Evolutionary conservation across 1,140 invertebrate species (phyloP).

Genomic region (Batillaria attramentaria): DNA sequence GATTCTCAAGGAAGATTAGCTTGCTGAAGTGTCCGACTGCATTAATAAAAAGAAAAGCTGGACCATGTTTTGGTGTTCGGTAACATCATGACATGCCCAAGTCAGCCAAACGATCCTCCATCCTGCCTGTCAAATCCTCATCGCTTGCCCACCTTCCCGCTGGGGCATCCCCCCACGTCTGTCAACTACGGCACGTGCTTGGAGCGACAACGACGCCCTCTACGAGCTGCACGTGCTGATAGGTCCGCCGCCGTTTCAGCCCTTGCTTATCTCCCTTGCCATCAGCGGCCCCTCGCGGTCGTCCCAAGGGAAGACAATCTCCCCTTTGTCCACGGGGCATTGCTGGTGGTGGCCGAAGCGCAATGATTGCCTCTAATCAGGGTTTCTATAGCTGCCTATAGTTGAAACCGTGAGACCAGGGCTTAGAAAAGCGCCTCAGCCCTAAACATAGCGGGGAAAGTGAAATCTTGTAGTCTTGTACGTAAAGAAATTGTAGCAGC

Average conservation of each 20-base stretch:
- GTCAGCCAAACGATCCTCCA: too few species aligned
- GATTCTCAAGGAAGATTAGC: too few species aligned
- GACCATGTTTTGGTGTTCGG: too few species aligned
- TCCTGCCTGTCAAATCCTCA: too few species aligned
- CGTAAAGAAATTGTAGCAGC: neutral
- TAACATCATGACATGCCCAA: too few species aligned
- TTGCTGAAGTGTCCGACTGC: too few species aligned
- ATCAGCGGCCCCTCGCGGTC: constrained; percentile 10
- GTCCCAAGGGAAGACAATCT: neutral
- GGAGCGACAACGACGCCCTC: too few species aligned
- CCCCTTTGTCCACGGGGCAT: constrained; percentile 11
- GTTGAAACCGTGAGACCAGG: too few species aligned
- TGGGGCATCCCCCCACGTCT: neutral
- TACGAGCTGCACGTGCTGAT: neutral
- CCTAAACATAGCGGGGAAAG: too few species aligned
- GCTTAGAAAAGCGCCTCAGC: too few species aligned
- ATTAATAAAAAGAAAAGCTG: too few species aligned
- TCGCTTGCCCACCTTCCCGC: neutral
- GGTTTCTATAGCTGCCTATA: neutral
- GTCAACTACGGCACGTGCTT: neutral
- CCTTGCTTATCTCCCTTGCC: constrained; percentile 14
- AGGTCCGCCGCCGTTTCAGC: neutral
- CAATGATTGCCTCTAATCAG: neutral
- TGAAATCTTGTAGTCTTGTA: neutral
- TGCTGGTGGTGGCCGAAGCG: neutral